phyloP scores from a whole-genome alignment of 2,888 invertebrate species.

The Pseudeuparius sepicola region DNA sequence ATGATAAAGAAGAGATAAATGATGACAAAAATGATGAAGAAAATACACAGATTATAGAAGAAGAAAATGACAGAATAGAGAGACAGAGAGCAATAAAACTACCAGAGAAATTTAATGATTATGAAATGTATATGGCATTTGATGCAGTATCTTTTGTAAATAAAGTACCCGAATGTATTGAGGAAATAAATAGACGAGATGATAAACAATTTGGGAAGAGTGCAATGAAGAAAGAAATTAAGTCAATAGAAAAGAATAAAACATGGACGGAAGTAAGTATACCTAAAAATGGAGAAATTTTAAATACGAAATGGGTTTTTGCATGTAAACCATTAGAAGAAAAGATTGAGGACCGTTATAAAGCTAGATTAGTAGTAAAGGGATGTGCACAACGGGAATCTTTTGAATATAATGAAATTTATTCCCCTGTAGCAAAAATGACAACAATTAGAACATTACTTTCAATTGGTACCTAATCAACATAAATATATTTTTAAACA shows the following conservation, averaged over 20 bases:
- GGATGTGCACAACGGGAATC: slow-evolving; percentile 26
- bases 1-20: slow-evolving; percentile 5
- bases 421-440: slow-evolving; percentile 28
- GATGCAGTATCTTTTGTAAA: slow-evolving; percentile 19
- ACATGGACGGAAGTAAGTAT: slow-evolving; percentile 15
- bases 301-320: slow-evolving; percentile 22
- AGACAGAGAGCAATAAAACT: slow-evolving; percentile 14
- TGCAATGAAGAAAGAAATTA: slow-evolving; percentile 21
- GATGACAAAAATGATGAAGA: slow-evolving; percentile 5
- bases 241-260: slow-evolving; percentile 21
- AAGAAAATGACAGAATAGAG: slow-evolving; percentile 13
- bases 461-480: neutral
- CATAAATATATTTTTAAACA: slow-evolving; percentile 14
- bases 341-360: slow-evolving; percentile 23
- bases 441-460: slow-evolving; percentile 22
- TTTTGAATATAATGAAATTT: slow-evolving; percentile 27
- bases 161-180: slow-evolving; percentile 15
- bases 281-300: slow-evolving; percentile 17
- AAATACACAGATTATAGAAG: neutral
- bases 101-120: slow-evolving; percentile 17
- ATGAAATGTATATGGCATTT: slow-evolving; percentile 22
- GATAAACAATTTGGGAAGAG: slow-evolving; percentile 17
- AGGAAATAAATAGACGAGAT: slow-evolving; percentile 17
- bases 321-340: slow-evolving; percentile 5
- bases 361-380: slow-evolving; percentile 25